phyloP scores from a whole-genome alignment of 2,888 invertebrate genomes.

The Hirtodrosophila histrioides region DNA sequence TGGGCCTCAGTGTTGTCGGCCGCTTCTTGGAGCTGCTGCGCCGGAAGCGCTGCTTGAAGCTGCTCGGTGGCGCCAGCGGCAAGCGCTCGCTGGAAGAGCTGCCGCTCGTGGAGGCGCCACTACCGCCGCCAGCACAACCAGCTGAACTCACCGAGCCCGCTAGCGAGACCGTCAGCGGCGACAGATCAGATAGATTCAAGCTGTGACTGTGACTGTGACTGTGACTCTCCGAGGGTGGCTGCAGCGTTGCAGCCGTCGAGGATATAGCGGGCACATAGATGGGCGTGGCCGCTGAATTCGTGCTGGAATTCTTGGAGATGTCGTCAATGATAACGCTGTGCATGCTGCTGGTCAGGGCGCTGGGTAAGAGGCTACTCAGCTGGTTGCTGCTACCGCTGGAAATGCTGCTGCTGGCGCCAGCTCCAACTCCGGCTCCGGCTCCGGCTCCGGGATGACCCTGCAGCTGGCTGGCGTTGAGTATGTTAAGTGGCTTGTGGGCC shows the following conservation, averaged over 20 bases:
- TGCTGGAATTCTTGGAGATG: conserved; percentile 79
- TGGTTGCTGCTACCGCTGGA: conserved; percentile 39
- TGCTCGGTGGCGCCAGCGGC: conserved; percentile 78
- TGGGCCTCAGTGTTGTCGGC: conserved; percentile 26
- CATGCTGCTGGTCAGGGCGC: conserved; percentile 69
- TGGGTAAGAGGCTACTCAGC: conserved; percentile 46
- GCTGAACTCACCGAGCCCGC: conserved; percentile 22
- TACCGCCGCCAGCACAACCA: background rate
- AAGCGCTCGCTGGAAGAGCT: conserved; percentile 62
- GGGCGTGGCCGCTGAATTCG: conserved; percentile 68
- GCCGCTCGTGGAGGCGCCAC: conserved; percentile 59
- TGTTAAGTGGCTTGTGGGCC: conserved; percentile 82
- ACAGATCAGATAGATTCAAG: conserved; percentile 51
- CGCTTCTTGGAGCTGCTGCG: conserved; percentile 89
- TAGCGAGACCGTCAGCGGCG: conserved; percentile 35
- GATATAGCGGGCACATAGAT: conserved; percentile 81
- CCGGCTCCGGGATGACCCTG: conserved; percentile 68
- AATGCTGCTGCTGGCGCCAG: conserved; percentile 15
- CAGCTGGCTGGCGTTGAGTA: conserved; percentile 82
- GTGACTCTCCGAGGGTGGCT: conserved; percentile 53
- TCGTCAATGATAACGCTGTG: conserved; percentile 81
- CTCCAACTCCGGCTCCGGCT: conserved; percentile 27
- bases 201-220: conserved; percentile 36
- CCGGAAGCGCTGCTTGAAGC: conserved; percentile 89
- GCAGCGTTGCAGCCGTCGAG: conserved; percentile 67